Conservation (phyloP, 1,140 invertebrate species). For the Drosophila arawakana region DNA sequence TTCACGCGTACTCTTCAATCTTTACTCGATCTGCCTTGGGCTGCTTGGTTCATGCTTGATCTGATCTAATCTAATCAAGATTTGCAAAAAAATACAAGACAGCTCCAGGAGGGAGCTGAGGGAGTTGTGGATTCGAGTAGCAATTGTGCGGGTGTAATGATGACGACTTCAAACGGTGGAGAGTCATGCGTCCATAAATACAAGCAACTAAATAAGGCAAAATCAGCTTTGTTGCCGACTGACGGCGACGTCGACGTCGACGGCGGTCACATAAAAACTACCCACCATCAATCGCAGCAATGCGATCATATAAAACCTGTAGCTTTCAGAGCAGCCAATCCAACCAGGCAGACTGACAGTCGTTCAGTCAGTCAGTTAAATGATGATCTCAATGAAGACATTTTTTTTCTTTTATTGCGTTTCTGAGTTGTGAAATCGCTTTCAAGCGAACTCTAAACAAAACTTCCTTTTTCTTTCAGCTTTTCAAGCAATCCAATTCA, state of each 20-base stretch:
- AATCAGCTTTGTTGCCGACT: constrained; percentile 66
- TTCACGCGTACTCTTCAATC: constrained; percentile 24
- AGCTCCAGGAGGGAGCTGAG: background rate
- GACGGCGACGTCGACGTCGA: constrained; percentile 21
- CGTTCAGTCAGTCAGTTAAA: constrained; percentile 18
- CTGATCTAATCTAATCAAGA: constrained; percentile 36
- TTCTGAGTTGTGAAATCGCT: constrained; percentile 73
- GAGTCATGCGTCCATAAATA: constrained; percentile 62
- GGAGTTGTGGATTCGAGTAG: background rate
- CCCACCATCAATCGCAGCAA: constrained; percentile 70
- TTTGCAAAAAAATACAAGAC: background rate
- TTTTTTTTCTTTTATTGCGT: constrained; percentile 56
- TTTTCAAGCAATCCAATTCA: background rate
- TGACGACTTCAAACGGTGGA: constrained; percentile 29
- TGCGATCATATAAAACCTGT: constrained; percentile 72
- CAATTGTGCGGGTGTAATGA: constrained; percentile 69
- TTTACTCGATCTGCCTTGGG: constrained; percentile 32
- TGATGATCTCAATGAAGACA: constrained; percentile 79
- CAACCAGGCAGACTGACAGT: constrained; percentile 27
- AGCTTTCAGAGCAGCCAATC: constrained; percentile 47
- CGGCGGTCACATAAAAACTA: constrained; percentile 73
- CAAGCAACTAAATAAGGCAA: constrained; percentile 53
- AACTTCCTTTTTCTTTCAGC: constrained; percentile 4
- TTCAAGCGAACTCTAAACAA: constrained; percentile 4
- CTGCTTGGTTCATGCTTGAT: background rate